These are phyloP conservation scores for Pelusios castaneus DNA, from an alignment of 2,113 vertebrate genomes.

Conservation along the genomic window DNA sequence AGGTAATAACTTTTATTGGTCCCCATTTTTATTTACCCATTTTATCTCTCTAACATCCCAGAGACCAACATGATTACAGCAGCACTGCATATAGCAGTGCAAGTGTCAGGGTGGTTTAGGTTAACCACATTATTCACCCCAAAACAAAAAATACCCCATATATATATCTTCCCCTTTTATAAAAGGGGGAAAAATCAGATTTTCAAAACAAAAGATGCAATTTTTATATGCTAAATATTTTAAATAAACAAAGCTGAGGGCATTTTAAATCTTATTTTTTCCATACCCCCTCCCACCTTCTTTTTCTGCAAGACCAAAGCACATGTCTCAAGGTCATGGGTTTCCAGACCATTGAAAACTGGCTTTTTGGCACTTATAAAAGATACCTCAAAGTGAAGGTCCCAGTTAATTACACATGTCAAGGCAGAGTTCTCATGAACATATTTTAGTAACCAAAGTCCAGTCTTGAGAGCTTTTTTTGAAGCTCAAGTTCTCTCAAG, in stretches of 20 bases:
- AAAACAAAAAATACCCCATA: neutral
- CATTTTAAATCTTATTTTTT: neutral
- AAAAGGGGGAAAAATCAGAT: neutral
- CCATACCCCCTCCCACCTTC: rapidly evolving
- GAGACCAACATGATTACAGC: too few species aligned
- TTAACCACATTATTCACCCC: neutral
- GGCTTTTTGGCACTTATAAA: neutral
- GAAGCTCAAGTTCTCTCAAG: neutral
- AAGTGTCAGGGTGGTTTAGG: rapidly evolving
- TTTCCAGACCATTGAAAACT: rapidly evolving
- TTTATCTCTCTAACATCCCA: too few species aligned
- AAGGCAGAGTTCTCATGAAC: neutral
- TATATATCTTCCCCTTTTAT: neutral
- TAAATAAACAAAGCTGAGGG: neutral
- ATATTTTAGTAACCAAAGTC: neutral
- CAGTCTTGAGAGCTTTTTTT: neutral
- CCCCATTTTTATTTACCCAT: too few species aligned
- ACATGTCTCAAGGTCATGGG: neutral
- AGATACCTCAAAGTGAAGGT: neutral
- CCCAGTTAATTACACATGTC: neutral
- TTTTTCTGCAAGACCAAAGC: neutral
- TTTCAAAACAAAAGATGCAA: neutral
- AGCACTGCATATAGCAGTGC: rapidly evolving
- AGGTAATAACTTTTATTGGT: too few species aligned
- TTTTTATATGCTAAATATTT: neutral